These are phyloP conservation scores for Cancer borealis DNA, from an alignment of 2,888 invertebrate genomes.

Conservation along the genomic window DNA sequence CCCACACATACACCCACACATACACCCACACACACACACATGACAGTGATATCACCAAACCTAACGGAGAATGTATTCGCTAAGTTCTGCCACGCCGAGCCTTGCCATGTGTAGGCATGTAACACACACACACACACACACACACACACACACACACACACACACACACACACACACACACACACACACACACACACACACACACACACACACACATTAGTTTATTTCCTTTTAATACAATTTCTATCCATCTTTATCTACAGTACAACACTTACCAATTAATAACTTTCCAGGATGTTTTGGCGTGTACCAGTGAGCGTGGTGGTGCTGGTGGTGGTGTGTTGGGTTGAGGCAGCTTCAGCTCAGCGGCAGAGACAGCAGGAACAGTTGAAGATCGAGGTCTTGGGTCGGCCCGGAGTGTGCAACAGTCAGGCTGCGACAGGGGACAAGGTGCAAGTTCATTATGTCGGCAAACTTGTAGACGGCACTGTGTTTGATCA, in stretches of 20 bases:
- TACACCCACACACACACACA: slow-evolving; percentile 25
- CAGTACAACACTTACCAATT: background rate
- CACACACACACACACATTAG: background rate
- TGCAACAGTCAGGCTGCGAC: slow-evolving; percentile 45
- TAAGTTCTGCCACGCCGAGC: too few species aligned
- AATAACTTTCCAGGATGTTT: slow-evolving; percentile 47
- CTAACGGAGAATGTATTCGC: too few species aligned
- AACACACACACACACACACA: too few species aligned
- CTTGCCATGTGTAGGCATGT: too few species aligned
- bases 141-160: background rate
- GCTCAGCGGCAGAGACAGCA: background rate
- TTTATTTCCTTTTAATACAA: background rate
- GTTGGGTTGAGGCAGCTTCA: background rate
- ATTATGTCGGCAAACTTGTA: slow-evolving; percentile 70
- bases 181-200: slow-evolving; percentile 34
- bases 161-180: background rate
- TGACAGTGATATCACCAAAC: too few species aligned
- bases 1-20: background rate
- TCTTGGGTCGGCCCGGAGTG: slow-evolving; percentile 39
- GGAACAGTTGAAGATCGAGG: slow-evolving; percentile 52
- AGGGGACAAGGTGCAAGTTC: slow-evolving; percentile 69
- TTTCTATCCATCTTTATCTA: background rate
- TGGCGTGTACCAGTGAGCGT: background rate
- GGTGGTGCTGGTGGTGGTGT: background rate
- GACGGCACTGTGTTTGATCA: slow-evolving; percentile 72